phyloP scores from a whole-genome alignment of 2,113 vertebrate genomes.

The Pelmatolapia mariae region DNA sequence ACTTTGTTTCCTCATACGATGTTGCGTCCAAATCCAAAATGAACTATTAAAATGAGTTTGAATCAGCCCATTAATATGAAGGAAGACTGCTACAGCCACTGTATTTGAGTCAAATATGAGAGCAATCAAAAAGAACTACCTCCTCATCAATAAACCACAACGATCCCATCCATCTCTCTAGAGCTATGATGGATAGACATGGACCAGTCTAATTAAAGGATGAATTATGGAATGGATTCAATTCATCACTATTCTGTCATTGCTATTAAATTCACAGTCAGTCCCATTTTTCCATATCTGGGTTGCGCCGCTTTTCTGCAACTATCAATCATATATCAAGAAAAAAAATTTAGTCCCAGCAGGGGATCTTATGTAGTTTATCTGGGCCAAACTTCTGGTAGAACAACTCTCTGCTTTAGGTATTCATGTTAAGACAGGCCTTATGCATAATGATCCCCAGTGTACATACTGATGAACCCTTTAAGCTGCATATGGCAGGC shows the following conservation, averaged over 20 bases:
- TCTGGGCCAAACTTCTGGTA: slow-evolving; percentile 27
- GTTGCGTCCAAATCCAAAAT: not conserved
- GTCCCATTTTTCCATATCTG: slow-evolving; percentile 46
- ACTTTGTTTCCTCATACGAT: not conserved
- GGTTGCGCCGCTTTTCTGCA: slow-evolving; percentile 32
- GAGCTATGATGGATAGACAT: slow-evolving; percentile 56
- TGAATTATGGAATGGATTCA: slow-evolving; percentile 65
- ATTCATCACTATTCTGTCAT: slow-evolving; percentile 60
- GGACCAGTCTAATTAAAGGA: slow-evolving; percentile 63
- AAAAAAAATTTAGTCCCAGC: slow-evolving; percentile 19
- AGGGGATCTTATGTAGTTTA: slow-evolving; percentile 18
- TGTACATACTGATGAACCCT: not conserved
- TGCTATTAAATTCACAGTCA: slow-evolving; percentile 47
- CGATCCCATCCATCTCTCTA: slow-evolving; percentile 52
- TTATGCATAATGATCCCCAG: not conserved
- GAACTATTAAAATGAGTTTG: not conserved
- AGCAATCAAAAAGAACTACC: slow-evolving; percentile 67
- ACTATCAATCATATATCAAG: slow-evolving; percentile 62
- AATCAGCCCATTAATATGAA: slow-evolving; percentile 23
- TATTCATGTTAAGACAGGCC: not conserved
- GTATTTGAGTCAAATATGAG: slow-evolving; percentile 58
- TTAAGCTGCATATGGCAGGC: not conserved
- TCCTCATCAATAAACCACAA: slow-evolving; percentile 65
- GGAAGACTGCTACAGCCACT: slow-evolving; percentile 11
- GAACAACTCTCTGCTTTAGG: not conserved